Conservation (phyloP, 2,888 invertebrate species). For the Kuschelorhynchus macadamiae region DNA sequence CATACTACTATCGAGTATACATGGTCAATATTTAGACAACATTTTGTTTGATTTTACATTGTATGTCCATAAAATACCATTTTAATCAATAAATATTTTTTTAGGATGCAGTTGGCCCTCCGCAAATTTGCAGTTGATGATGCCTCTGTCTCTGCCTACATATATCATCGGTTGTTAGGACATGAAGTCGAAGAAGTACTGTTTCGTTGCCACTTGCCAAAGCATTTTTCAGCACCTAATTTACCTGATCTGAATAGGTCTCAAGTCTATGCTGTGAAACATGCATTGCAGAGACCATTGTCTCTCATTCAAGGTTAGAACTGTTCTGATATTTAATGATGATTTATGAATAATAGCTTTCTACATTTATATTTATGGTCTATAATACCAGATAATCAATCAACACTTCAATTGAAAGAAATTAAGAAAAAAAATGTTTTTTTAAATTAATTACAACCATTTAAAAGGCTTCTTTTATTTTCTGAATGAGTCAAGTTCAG, state of each 20-base stretch:
- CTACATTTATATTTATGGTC: no score
- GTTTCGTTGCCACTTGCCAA: constrained; percentile 92
- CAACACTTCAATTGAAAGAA: no score
- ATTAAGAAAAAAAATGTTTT: no score
- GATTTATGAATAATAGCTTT: not conserved
- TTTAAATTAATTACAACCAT: no score
- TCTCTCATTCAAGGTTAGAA: constrained; percentile 96
- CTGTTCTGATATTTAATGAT: constrained; percentile 1
- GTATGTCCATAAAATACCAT: no score
- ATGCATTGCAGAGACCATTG: constrained; percentile 95
- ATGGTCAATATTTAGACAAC: no score
- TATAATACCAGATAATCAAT: no score
- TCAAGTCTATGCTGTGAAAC: constrained; percentile 98
- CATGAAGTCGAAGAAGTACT: constrained; percentile 95
- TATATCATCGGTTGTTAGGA: constrained; percentile 96
- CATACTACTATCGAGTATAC: no score
- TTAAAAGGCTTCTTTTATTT: no score
- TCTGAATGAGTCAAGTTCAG: no score
- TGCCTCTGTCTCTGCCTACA: constrained; percentile 96
- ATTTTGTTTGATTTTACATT: no score
- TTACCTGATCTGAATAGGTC: constrained; percentile 98
- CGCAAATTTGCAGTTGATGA: constrained; percentile 97
- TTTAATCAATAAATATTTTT: no score
- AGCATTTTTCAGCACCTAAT: constrained; percentile 97
- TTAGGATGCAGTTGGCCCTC: constrained; percentile 94